These are phyloP conservation scores for Cyanoramphus novaezelandiae DNA, from an alignment of 2,113 vertebrate genomes.

Conservation along the genomic window DNA sequence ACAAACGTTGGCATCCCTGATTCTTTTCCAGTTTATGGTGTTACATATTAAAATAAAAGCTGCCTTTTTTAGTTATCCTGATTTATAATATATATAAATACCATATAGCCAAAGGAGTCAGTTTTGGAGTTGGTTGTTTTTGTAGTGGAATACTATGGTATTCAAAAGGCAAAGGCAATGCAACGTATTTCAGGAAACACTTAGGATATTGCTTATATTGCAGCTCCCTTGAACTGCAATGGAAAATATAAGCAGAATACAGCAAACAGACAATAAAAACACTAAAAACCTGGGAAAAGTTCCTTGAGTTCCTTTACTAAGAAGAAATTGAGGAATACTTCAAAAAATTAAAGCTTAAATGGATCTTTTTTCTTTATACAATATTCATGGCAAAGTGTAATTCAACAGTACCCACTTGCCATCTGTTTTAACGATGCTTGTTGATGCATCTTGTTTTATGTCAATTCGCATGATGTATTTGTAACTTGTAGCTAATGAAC, in stretches of 20 bases:
- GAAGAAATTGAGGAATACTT: not conserved
- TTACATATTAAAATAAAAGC: not conserved
- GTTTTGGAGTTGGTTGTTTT: not conserved
- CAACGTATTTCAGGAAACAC: not conserved
- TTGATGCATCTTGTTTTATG: not conserved
- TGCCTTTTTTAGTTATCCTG: not conserved
- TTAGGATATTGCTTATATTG: not conserved
- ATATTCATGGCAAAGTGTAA: not conserved
- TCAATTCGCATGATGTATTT: not conserved
- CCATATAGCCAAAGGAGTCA: not conserved
- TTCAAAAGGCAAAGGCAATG: not conserved
- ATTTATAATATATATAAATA: not conserved
- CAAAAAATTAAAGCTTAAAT: not conserved
- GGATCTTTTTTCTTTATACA: not conserved
- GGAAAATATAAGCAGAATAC: not conserved
- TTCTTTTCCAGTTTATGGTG: not conserved
- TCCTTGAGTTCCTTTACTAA: not conserved
- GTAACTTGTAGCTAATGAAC: not conserved
- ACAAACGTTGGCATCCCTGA: not conserved
- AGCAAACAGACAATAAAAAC: not conserved
- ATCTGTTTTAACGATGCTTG: not conserved
- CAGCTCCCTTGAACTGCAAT: not conserved
- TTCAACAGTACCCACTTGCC: not conserved
- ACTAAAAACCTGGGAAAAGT: not conserved
- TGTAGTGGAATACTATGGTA: not conserved